Evolutionary conservation across 2,113 vertebrate species (phyloP), one percentile per base, ranked within the genome.

Genomic region (Bettongia penicillata): DNA sequence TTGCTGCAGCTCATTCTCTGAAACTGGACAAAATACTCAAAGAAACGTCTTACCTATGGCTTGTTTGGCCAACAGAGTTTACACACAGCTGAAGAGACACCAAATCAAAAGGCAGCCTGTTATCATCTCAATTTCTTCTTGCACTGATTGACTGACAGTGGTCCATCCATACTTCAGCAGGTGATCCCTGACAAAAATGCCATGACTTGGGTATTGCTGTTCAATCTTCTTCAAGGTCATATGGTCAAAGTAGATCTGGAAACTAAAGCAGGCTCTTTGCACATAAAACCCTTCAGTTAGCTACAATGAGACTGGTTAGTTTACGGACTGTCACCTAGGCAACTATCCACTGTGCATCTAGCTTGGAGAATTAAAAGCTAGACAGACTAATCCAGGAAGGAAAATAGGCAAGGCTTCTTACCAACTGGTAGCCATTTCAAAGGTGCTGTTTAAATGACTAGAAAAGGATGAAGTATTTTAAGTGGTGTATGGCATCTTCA

Each of bases 241-340:
- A 10, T 48, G 96, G 90, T 37, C 84, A 51, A 53, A 1, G 7
- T 22, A 92, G 92, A 51, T 90, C 90, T 91, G 8, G 2, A 1
- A 77, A 25, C 84, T 26, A 92, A 95, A 95, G 57, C 52, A n/a
- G 31, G 14, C 47, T 91, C 89, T 94, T 3, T 1, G 0, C 95
- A 57, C 25, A 96, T 49, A 91, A 84, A 96, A 95, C n/a, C 26
- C 96, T 95, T 68, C 52, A 8, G 93, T 91, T 94, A 9, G 94
- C 90, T 48, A 0, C 95, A 95, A 11, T 24, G 10, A 90, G 94
- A 90, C 96, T 77, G 96, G 9, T 98, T 94, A 96, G 98, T 99
- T 98, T 98, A 98, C 98, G 0, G 52, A 0, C 0, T 28, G 98
- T 99, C 94, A 89, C 98, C 96, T 43, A 2, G 98, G 98, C 94